A percentile compares a stretch with the other conserved stretches of the same genome.
phyloP scores from a whole-genome alignment of 2,888 invertebrate genomes.

The Limnephilus marmoratus region DNA sequence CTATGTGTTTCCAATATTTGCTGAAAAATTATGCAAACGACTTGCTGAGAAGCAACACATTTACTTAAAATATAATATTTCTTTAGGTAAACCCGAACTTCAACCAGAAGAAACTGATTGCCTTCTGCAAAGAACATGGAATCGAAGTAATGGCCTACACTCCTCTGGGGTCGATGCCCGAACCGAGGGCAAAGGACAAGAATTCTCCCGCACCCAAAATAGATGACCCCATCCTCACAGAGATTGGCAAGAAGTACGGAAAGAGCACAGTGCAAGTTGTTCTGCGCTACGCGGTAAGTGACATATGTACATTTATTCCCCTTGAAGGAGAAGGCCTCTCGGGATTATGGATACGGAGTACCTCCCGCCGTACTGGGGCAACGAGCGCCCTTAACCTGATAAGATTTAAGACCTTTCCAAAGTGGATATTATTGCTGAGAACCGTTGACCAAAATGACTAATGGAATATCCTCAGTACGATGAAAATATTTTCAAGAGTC shows the following conservation, averaged over 20 bases:
- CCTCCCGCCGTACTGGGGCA: too few species aligned
- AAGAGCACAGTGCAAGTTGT: constrained; percentile 82
- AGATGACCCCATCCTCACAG: constrained; percentile 75
- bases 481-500: neutral
- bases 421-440: too few species aligned
- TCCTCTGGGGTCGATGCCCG: constrained; percentile 80
- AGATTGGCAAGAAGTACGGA: constrained; percentile 79
- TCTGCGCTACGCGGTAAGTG: constrained; percentile 80
- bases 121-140: constrained; percentile 81
- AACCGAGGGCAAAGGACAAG: constrained; percentile 73
- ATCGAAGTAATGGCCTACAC: constrained; percentile 85
- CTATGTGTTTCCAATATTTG: neutral
- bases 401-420: too few species aligned
- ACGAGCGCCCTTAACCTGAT: too few species aligned
- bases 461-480: too few species aligned
- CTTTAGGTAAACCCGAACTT: constrained; percentile 79
- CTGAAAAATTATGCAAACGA: neutral
- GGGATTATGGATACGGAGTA: neutral
- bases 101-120: constrained; percentile 82
- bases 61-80: neutral
- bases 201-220: constrained; percentile 76
- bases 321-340: neutral
- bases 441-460: too few species aligned
- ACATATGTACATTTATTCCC: neutral
- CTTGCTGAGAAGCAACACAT: neutral